Evolutionary conservation across 2,888 invertebrate species (phyloP).

Genomic region (Phlogophora meticulosa): DNA sequence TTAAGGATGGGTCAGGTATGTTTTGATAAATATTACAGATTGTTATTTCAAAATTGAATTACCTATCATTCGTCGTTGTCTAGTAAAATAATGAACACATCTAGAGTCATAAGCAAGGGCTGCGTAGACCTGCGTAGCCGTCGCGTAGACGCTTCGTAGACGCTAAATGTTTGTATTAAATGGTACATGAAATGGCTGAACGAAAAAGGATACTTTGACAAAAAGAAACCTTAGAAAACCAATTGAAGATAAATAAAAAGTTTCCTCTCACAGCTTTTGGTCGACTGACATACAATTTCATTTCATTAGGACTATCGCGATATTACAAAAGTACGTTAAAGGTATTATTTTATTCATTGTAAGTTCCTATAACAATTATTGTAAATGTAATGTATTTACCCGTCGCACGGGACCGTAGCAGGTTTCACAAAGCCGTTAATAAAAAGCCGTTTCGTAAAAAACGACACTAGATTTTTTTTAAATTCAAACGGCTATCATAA

Average conservation of each 20-base stretch:
- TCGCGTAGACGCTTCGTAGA: conserved; percentile 1
- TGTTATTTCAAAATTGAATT: not conserved
- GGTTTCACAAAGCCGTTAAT: conserved; percentile 65
- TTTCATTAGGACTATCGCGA: no score
- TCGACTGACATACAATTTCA: not conserved
- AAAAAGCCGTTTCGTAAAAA: conserved; percentile 65
- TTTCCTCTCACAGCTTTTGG: not conserved
- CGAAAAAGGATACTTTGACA: not conserved
- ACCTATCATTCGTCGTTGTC: not conserved
- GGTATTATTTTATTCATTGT: conserved; percentile 8
- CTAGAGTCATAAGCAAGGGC: not conserved
- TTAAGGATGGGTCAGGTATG: no score
- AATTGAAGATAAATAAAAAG: not conserved
- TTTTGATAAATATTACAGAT: no score
- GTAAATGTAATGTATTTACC: conserved; percentile 35
- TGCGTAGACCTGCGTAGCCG: conserved; percentile 4
- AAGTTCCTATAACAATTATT: conserved; percentile 21
- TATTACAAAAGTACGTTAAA: not conserved
- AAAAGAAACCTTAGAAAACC: not conserved
- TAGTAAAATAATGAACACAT: not conserved
- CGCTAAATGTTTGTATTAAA: not conserved
- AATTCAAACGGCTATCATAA: conserved; percentile 77
- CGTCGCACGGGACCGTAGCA: conserved; percentile 45
- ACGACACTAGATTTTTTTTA: conserved; percentile 71
- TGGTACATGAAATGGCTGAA: not conserved